Evolutionary conservation across 1,140 invertebrate genomes (phyloP).

Genomic region (Aleiodes sp.): DNA sequence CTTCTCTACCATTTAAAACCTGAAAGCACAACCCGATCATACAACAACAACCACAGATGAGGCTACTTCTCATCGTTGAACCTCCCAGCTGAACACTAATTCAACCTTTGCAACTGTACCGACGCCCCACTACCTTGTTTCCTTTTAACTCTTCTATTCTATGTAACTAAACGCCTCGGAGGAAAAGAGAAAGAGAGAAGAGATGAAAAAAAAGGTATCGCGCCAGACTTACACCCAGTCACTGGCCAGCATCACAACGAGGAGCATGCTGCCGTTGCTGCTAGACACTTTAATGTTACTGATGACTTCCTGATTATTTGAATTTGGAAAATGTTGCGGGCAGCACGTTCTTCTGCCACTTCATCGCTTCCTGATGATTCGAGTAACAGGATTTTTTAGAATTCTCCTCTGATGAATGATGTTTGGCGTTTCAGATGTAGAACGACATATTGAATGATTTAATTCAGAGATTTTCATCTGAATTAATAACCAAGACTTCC

Average conservation of each 20-base stretch:
- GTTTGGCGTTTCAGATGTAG: background rate
- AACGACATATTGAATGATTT: background rate
- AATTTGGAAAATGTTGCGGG: no score
- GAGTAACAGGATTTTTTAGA: background rate
- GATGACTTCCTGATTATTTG: no score
- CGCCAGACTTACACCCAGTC: background rate
- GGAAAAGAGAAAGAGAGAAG: no score
- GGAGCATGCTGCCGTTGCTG: slow-evolving; percentile 44
- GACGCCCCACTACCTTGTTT: slow-evolving; percentile 42
- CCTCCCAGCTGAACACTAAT: slow-evolving; percentile 48
- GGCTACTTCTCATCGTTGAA: slow-evolving; percentile 15
- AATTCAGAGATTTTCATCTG: no score
- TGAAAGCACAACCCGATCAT: slow-evolving; percentile 39
- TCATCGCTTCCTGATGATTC: background rate
- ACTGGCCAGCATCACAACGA: slow-evolving; percentile 14
- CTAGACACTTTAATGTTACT: slow-evolving; percentile 6
- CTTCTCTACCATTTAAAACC: slow-evolving; percentile 2
- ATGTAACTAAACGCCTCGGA: no score
- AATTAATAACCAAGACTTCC: no score
- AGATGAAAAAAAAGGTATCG: no score
- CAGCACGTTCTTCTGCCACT: no score
- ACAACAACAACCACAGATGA: slow-evolving; percentile 2
- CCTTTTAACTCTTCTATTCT: background rate
- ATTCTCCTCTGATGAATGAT: background rate
- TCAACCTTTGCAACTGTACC: slow-evolving; percentile 52